Conservation (phyloP, 2,113 vertebrate species). For the rat (Rattus norvegicus) region DNA sequence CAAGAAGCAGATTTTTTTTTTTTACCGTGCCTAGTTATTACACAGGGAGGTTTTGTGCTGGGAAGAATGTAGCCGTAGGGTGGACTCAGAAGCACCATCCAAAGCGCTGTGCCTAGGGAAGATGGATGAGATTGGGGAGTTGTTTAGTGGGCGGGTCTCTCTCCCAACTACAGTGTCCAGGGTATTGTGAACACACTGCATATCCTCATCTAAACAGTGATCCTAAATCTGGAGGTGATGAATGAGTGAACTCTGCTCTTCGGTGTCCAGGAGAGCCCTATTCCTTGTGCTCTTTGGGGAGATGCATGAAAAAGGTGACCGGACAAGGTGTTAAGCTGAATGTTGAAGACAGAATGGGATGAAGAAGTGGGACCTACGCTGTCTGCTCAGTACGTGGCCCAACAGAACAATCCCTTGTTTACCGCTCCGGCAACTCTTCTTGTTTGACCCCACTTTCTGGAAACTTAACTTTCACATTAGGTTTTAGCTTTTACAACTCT, state of each 20-base stretch:
- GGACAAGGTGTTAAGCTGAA: not conserved
- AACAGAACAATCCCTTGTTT: not conserved
- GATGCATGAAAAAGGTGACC: conserved; percentile 37
- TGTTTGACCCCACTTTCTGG: not conserved
- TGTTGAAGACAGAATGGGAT: not conserved
- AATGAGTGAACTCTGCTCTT: conserved; percentile 43
- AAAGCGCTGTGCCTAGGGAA: not conserved
- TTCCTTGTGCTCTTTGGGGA: conserved; percentile 26
- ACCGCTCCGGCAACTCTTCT: not conserved
- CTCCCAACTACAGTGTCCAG: conserved; percentile 22
- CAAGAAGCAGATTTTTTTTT: conserved; percentile 1
- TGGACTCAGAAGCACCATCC: conserved; percentile 22
- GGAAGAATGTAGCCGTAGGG: not conserved
- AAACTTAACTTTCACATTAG: not conserved
- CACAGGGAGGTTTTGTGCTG: conserved; percentile 9
- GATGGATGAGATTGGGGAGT: not conserved
- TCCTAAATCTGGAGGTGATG: not conserved
- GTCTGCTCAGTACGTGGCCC: not conserved
- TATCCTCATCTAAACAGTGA: conserved; percentile 24
- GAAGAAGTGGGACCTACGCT: not conserved
- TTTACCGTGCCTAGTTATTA: conserved; percentile 35
- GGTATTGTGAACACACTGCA: not conserved
- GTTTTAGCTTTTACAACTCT: conserved; percentile 8
- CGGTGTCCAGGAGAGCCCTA: not conserved
- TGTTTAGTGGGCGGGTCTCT: not conserved